Evolutionary conservation across 2,888 invertebrate genomes (phyloP).

Genomic region (Polymixis flavicincta): DNA sequence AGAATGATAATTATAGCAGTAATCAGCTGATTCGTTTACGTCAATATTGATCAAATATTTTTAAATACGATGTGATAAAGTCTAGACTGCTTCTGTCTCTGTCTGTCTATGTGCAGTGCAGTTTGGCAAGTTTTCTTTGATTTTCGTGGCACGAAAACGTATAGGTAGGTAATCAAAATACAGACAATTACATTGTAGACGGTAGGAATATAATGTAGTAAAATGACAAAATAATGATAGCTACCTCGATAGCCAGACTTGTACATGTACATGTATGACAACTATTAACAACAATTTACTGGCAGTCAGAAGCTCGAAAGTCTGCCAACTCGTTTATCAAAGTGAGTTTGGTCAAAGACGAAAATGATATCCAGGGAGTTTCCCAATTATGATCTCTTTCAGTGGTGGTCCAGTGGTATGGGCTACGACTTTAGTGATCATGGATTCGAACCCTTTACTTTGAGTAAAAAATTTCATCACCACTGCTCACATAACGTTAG

Average conservation of each 20-base stretch:
- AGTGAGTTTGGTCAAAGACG: not conserved
- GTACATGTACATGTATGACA: not conserved
- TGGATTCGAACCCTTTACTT: no score
- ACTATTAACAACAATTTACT: no score
- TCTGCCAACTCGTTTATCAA: not conserved
- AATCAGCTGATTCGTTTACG: slow-evolving; percentile 58
- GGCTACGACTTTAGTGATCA: no score
- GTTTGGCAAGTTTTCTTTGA: not conserved
- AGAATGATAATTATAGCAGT: slow-evolving; percentile 47
- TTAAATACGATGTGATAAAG: slow-evolving; percentile 2
- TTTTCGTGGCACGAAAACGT: no score
- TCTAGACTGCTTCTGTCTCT: slow-evolving; percentile 21
- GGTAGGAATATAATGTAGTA: not conserved
- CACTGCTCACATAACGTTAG: no score
- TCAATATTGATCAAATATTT: slow-evolving; percentile 48
- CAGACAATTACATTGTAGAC: no score
- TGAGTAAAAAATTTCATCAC: no score
- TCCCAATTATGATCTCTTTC: not conserved
- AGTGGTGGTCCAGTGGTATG: no score
- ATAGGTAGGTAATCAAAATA: not conserved
- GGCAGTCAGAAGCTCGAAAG: not conserved
- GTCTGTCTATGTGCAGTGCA: slow-evolving; percentile 11
- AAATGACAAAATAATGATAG: not conserved
- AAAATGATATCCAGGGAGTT: not conserved
- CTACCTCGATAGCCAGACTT: not conserved